Percentiles rank a stretch among this genome's conserved stretches.
phyloP scores from a whole-genome alignment of 2,888 invertebrate species.

The Apamea monoglypha region DNA sequence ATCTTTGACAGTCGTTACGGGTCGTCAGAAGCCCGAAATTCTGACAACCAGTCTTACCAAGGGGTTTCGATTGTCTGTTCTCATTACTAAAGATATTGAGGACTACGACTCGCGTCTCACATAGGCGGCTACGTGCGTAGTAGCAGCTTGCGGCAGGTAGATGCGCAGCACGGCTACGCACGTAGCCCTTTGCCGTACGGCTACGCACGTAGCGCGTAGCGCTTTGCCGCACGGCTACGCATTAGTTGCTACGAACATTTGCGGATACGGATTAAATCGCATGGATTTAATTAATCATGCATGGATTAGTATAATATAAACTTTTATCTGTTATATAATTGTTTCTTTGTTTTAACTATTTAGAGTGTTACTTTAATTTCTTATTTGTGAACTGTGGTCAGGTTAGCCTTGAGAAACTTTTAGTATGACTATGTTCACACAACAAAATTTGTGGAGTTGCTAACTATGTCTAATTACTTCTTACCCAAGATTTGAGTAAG shows the following conservation, averaged over 20 bases:
- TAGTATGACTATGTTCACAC: too few relatives aligned
- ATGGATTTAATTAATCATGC: not conserved
- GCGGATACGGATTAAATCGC: constrained; percentile 2
- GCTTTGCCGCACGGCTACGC: constrained; percentile 8
- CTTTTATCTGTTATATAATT: too few relatives aligned
- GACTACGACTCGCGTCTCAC: not conserved
- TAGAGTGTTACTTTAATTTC: too few relatives aligned
- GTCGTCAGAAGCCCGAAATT: too few relatives aligned
- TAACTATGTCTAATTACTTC: too few relatives aligned
- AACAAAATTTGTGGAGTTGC: too few relatives aligned
- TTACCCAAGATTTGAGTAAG: too few relatives aligned
- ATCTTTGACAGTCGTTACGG: too few relatives aligned
- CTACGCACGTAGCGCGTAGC: constrained; percentile 30
- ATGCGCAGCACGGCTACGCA: constrained; percentile 26
- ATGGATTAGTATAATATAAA: not conserved
- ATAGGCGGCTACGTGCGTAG: constrained; percentile 16
- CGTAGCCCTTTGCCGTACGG: constrained; percentile 1
- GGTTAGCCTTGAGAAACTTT: too few relatives aligned
- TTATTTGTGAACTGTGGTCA: too few relatives aligned
- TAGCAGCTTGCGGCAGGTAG: constrained; percentile 4
- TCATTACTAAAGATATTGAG: not conserved
- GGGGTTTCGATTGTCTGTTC: not conserved
- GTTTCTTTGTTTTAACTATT: not conserved
- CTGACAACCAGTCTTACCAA: too few relatives aligned
- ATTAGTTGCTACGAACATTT: constrained; percentile 22